Evolutionary conservation across 2,113 vertebrate genomes (phyloP).

Genomic region (Probosciger aterrimus): DNA sequence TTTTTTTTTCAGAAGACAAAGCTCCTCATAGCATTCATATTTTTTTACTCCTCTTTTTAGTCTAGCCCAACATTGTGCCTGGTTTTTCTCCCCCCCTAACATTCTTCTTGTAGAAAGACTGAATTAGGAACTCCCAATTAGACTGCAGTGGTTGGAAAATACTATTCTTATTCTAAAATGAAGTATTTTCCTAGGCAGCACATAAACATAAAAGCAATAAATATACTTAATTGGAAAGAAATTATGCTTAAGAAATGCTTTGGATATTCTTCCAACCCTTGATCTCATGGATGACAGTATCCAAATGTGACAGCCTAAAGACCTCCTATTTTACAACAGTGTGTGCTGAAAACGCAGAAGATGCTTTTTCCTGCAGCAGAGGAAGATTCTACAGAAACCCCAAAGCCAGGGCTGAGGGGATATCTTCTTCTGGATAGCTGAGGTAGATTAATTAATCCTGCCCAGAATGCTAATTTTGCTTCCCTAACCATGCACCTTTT

Average conservation of each 20-base stretch:
- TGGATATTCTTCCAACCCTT: constrained; percentile 11
- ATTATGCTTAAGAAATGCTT: constrained; percentile 25
- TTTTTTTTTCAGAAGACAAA: constrained; percentile 17
- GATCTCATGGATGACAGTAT: background rate
- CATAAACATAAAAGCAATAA: constrained; percentile 45
- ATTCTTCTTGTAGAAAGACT: background rate
- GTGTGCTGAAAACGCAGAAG: background rate
- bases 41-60: background rate
- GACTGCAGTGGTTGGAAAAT: constrained; percentile 35
- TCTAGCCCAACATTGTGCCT: background rate
- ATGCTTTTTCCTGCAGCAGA: background rate
- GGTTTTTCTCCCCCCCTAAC: background rate
- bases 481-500: background rate
- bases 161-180: constrained; percentile 39
- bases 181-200: constrained; percentile 45
- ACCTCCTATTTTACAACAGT: background rate
- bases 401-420: background rate
- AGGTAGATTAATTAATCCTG: background rate
- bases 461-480: background rate
- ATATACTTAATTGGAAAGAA: constrained; percentile 45
- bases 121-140: constrained; percentile 47
- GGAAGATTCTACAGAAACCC: background rate
- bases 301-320: constrained; percentile 23
- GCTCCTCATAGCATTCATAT: background rate
- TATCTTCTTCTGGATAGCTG: background rate